Evolutionary conservation across 1,140 invertebrate species (phyloP), one percentile per base, ranked within the genome.

Genomic region (Drosophila pruinosa): DNA sequence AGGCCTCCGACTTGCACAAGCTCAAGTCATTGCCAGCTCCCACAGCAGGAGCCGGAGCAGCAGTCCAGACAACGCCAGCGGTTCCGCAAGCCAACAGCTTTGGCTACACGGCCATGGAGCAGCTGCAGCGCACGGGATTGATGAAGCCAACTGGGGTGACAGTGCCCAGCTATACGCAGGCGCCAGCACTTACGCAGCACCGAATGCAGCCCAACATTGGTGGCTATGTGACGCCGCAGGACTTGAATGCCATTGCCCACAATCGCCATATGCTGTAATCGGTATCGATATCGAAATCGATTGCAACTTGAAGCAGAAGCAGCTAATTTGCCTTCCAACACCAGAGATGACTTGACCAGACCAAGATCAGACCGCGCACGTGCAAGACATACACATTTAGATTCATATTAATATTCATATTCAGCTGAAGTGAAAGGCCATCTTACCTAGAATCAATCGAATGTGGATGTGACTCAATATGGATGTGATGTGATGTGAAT

Each of bases 71-170:
- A 17, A 6, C 24, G 2, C 5, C 24, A 8, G 34, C 54, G 5
- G 4, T 36, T 14, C 24, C 38, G n/a, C n/a, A 28, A 5, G 6
- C 41, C 34, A 39, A 36, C 12, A 73, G 71, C 14, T 74, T 77
- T 5, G 81, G 81, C 21, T 85, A 85, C 31, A 85, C 82, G 54
- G 50, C 82, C 48, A 88, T 86, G 81, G 81, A 86, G 63, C 78
- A 86, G 36, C 39, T 86, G 70, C 81, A 81, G 53, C 77, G 45
- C 2, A 56, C 56, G 10, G 78, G 74, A 0, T 24, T 86, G 24
- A 81, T 88, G 48, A 88, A 86, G 43, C 64, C 78, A 17, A n/a
- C n/a, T n/a, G n/a, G n/a, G n/a, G n/a, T n/a, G n/a, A 14, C 70
- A 8, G 14, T 48, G 38, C 50, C 54, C 47, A 17, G 31, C 8